Base-by-base conservation (phyloP, 2,113 vertebrate species). In the Lasiurus borealis region DNA sequence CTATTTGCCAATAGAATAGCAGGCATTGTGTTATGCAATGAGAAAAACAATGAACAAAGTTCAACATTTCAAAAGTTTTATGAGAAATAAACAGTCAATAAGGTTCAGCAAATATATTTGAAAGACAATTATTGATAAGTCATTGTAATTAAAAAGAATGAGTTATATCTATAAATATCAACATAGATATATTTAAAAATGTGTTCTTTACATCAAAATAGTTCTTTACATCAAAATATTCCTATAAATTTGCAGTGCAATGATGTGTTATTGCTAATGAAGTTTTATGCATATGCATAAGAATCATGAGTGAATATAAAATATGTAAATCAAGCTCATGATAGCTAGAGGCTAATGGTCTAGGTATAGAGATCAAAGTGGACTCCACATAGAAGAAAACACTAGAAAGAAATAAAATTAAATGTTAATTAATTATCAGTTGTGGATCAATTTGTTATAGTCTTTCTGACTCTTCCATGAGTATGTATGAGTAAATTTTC, bases 1-100 rank as follows among this genome's bases (percentile, higher is more conserved):
- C 19, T 40, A 50, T 66, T 92, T 94, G 16, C 52, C 27, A 90
- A 8, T 54, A 54, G 64, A 78, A 59, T 16, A 73, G 34, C 10
- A 59, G 31, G 25, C 16, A 36, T 3, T n/a, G 8, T 52, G n/a
- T 31, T 59, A 5, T 44, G 21, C 34, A 59, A 6, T 57, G 31
- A 36, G 59, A 50, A 31, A 90, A 81, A 85, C 16, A 93, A 73
- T 21, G 1, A 54, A 73, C 14, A n/a, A 76, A 71, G 19, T 66
- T 29, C 62, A 46, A 44, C 40, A 50, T 90, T 85, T 83, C 10
- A 54, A 18, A 82, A 69, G 46, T 62, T 94, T 90, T 90, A n/a
- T 90, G 50, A 81, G 29, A 88, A 48, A 75, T n/a, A 57, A 83
- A 54, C 7, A 66, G 25, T 90, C 31, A 92, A 9, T 89, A 48